Percentiles rank a stretch among this genome's conserved stretches.
Evolutionary conservation across 2,888 invertebrate species (phyloP).

Genomic region (Patella ulyssiponensis): DNA sequence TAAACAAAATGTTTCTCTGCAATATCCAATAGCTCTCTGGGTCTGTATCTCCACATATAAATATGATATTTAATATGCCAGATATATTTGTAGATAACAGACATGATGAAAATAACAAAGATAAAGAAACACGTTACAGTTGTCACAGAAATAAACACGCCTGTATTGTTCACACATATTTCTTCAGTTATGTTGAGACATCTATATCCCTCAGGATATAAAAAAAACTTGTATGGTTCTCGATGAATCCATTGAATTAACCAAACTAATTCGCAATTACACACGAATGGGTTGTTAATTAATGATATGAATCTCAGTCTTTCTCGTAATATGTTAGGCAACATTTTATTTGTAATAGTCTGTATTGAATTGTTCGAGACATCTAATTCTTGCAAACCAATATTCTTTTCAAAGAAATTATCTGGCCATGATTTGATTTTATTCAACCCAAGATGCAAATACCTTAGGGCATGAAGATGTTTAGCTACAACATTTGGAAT

Average conservation of each 20-base stretch:
- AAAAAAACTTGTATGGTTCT: conserved; percentile 11
- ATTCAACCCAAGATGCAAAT: too few species aligned
- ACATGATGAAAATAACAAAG: neutral
- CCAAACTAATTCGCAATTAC: conserved; percentile 75
- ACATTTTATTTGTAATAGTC: too few species aligned
- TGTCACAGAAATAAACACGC: neutral
- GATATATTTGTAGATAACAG: neutral
- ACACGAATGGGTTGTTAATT: conserved; percentile 76
- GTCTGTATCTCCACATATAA: neutral
- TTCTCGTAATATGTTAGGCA: too few species aligned
- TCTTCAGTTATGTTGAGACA: neutral
- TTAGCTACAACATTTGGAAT: too few species aligned
- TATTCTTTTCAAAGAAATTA: too few species aligned
- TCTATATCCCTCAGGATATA: neutral
- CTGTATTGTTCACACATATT: neutral
- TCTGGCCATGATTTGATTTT: too few species aligned
- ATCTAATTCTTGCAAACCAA: too few species aligned
- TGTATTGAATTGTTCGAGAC: neutral
- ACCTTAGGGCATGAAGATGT: too few species aligned
- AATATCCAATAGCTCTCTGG: conserved; percentile 73
- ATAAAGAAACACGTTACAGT: neutral
- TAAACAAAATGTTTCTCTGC: conserved; percentile 72
- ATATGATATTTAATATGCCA: conserved; percentile 1
- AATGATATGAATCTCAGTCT: too few species aligned
- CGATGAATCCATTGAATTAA: conserved; percentile 34